A percentile compares a stretch with the other conserved stretches of the same genome.
Conservation (phyloP, 2,113 vertebrate species). For the Brachypteracias leptosomus region DNA sequence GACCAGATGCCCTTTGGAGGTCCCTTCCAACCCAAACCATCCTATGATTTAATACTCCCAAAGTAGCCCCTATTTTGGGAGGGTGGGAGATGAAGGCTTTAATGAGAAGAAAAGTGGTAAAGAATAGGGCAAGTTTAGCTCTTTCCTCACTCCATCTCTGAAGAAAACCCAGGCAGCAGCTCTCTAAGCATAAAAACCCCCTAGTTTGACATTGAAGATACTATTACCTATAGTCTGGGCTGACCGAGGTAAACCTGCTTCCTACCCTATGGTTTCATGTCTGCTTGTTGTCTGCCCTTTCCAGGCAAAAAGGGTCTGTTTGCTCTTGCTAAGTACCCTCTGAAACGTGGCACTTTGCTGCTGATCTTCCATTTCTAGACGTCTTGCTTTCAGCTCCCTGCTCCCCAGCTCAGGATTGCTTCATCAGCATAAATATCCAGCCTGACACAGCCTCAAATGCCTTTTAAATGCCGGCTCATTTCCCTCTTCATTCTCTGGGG, state of each 20-base stretch:
- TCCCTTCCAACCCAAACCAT: too few species aligned
- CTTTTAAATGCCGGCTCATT: not conserved
- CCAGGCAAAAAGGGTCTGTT: not conserved
- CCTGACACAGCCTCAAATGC: not conserved
- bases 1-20: too few species aligned
- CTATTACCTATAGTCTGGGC: not conserved
- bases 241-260: not conserved
- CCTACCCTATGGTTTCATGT: not conserved
- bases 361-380: not conserved
- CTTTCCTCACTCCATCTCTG: not conserved
- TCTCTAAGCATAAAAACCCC: not conserved
- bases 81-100: not conserved
- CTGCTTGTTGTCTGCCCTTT: slow-evolving; percentile 38
- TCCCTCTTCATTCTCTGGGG: not conserved
- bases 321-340: not conserved
- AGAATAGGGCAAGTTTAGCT: not conserved
- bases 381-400: not conserved
- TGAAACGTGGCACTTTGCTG: not conserved
- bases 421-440: not conserved
- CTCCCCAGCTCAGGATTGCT: not conserved
- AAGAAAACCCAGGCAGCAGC: not conserved
- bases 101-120: not conserved
- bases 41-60: not conserved
- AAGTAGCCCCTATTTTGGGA: not conserved
- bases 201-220: not conserved